These are phyloP conservation scores for Oncorhynchus gorbuscha DNA, from an alignment of 2,113 vertebrate species.

Conservation along the genomic window DNA sequence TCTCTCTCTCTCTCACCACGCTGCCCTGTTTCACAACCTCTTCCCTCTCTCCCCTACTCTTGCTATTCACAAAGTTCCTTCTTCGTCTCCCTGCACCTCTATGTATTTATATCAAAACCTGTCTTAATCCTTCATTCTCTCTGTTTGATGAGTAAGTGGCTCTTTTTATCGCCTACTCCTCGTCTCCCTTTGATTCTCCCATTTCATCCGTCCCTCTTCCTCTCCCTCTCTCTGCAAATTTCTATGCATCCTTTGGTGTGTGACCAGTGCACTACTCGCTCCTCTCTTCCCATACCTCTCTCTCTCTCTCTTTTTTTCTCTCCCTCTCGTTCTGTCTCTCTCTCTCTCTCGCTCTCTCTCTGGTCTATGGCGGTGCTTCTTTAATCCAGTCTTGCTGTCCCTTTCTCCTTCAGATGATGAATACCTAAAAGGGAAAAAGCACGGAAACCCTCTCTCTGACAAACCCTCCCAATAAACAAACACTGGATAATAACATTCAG, in stretches of 20 bases:
- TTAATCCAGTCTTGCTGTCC: conserved; percentile 38
- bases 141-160: neutral
- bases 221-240: conserved; percentile 17
- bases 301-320: conserved; percentile 8
- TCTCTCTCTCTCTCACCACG: conserved; percentile 31
- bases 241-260: conserved; percentile 7
- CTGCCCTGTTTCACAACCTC: conserved; percentile 11
- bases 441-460: neutral
- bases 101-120: conserved; percentile 13
- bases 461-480: conserved; percentile 21
- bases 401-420: conserved; percentile 23
- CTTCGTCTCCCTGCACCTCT: conserved; percentile 20
- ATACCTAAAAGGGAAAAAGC: conserved; percentile 17
- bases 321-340: conserved; percentile 11
- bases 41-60: conserved; percentile 17
- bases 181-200: conserved; percentile 25
- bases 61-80: conserved; percentile 4
- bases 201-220: conserved; percentile 18
- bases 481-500: conserved; percentile 28
- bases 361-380: conserved; percentile 14
- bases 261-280: neutral
- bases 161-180: conserved; percentile 25
- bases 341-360: neutral
- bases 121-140: neutral
- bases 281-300: neutral